Evolutionary conservation across 2,797 vertebrate genomes (phyloP).

Genomic region (Hephaestus fuliginosus): DNA sequence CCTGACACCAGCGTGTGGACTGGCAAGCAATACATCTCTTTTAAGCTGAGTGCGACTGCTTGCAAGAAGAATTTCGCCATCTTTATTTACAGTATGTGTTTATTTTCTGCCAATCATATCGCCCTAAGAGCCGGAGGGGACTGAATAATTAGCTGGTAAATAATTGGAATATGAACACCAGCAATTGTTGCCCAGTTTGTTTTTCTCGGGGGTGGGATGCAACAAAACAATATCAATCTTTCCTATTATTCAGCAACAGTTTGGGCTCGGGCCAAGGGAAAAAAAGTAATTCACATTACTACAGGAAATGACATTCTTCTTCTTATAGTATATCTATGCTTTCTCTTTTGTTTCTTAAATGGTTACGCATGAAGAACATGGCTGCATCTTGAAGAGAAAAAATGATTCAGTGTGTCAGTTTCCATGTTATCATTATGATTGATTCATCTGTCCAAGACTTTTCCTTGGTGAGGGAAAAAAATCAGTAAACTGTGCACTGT

Average conservation of each 20-base stretch:
- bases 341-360: background rate
- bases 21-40: conserved; percentile 40
- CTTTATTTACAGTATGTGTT: conserved; percentile 54
- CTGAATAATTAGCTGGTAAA: conserved; percentile 54
- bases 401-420: too few species aligned
- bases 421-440: too few species aligned
- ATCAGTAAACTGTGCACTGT: too few species aligned
- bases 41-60: conserved; percentile 28
- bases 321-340: background rate
- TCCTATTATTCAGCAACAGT: conserved; percentile 21
- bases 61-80: conserved; percentile 38
- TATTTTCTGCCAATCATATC: conserved; percentile 51
- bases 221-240: conserved; percentile 50
- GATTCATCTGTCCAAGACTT: too few species aligned
- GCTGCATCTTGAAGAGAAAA: background rate
- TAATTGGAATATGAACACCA: conserved; percentile 48
- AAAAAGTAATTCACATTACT: background rate
- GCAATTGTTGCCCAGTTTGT: conserved; percentile 48
- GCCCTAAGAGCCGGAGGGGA: conserved; percentile 35
- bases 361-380: background rate
- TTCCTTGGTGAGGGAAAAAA: too few species aligned
- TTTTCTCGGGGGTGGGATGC: conserved; percentile 30
- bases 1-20: conserved; percentile 38
- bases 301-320: conserved; percentile 2
- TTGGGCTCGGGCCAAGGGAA: conserved; percentile 24